These are phyloP conservation scores for Bolinopsis microptera DNA, from an alignment of 37 sponge, comb jelly and placozoan species.

Conservation along the genomic window DNA sequence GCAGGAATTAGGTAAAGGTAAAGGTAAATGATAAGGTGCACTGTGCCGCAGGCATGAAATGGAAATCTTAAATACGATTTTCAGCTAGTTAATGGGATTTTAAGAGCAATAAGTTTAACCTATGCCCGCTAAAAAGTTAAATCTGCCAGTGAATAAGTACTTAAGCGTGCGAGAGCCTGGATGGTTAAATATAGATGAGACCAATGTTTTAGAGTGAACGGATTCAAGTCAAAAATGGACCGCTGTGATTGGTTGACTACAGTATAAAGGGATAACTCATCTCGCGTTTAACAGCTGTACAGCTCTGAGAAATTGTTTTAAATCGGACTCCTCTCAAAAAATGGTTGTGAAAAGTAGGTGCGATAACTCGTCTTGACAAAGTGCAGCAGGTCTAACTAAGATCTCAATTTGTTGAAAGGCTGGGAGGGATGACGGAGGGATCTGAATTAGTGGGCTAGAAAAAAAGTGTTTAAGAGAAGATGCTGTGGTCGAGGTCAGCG, in stretches of 20 bases:
- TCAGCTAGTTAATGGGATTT: neutral
- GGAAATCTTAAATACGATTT: neutral
- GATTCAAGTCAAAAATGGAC: neutral
- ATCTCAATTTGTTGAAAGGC: neutral
- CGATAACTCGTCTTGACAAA: neutral
- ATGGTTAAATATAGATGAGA: neutral
- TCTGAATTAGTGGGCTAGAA: neutral
- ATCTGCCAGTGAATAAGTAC: neutral
- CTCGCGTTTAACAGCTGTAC: neutral
- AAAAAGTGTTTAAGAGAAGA: neutral
- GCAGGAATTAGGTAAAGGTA: no score
- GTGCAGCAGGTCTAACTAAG: neutral
- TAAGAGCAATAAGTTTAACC: neutral
- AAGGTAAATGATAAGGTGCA: neutral
- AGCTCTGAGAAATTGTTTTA: neutral
- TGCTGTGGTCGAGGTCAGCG: neutral
- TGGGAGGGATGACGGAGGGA: neutral
- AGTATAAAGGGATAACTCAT: neutral
- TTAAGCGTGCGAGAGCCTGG: neutral
- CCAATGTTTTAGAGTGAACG: neutral
- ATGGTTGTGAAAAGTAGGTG: neutral
- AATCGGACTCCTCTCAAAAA: neutral
- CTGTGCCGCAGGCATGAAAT: neutral
- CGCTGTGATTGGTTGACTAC: neutral
- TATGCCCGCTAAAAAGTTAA: neutral